A percentile compares a stretch with the other conserved stretches of the same genome.
Evolutionary conservation across 2,113 vertebrate genomes (phyloP).

Genomic region (Hipposideros armiger): DNA sequence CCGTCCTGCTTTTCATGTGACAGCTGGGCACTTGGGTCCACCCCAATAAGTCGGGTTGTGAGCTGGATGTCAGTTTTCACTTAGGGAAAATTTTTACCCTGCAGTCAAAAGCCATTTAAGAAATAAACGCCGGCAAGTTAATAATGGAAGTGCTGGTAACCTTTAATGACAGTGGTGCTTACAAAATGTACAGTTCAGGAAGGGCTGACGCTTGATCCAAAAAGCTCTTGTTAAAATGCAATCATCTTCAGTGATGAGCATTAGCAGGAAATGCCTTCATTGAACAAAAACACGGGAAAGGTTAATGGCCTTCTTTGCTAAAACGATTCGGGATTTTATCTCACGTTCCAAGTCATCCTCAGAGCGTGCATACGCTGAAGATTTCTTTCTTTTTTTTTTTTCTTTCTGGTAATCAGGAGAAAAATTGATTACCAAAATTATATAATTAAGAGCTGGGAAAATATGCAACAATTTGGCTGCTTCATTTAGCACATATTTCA

Average conservation of each 20-base stretch:
- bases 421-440: conserved; percentile 83
- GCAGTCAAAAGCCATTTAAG: conserved; percentile 49
- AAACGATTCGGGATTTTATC: neutral
- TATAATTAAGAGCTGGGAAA: conserved; percentile 82
- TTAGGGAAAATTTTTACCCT: neutral
- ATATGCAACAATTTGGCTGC: conserved; percentile 81
- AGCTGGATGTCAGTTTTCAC: neutral
- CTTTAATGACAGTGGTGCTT: neutral
- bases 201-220: neutral
- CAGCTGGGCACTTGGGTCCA: neutral
- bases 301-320: conserved; percentile 56
- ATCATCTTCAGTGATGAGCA: neutral
- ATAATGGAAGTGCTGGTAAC: neutral
- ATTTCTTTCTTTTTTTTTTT: conserved; percentile 9
- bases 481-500: conserved; percentile 81
- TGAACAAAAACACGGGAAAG: conserved; percentile 50
- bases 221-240: conserved; percentile 61
- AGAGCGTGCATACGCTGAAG: neutral
- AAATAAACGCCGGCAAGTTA: neutral
- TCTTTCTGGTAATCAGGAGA: conserved; percentile 75
- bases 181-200: neutral
- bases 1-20: neutral
- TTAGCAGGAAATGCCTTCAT: neutral
- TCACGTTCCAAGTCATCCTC: neutral
- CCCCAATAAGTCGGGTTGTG: rapidly evolving